Percentiles rank a stretch among this genome's conserved stretches.
These are phyloP conservation scores for Raja brachyura DNA, from an alignment of 2,113 vertebrate species.

Conservation along the genomic window DNA sequence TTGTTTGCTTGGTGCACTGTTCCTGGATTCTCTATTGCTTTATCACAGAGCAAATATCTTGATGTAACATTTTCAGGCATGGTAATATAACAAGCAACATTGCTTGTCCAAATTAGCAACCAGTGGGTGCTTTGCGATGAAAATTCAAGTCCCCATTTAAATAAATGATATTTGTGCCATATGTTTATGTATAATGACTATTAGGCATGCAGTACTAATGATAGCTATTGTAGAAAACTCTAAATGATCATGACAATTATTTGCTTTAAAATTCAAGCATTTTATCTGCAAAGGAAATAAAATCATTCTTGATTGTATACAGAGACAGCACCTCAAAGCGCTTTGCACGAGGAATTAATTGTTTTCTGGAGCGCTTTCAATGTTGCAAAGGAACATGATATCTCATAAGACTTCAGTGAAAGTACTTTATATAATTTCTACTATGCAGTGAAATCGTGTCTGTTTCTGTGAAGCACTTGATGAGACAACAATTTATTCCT, in stretches of 20 bases:
- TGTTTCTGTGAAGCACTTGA: neutral
- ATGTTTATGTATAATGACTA: neutral
- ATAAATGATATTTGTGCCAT: neutral
- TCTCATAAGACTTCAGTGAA: neutral
- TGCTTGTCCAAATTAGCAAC: neutral
- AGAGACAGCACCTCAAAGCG: neutral
- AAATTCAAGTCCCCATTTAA: conserved; percentile 25
- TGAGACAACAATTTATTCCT: neutral
- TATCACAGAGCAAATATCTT: neutral
- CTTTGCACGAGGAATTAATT: neutral
- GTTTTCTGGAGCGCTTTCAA: neutral
- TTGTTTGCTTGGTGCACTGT: neutral
- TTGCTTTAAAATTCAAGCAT: neutral
- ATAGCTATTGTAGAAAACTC: neutral
- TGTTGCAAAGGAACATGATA: conserved; percentile 16
- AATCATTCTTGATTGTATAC: neutral
- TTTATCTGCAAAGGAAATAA: neutral
- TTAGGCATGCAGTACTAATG: neutral
- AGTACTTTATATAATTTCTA: conserved; percentile 19
- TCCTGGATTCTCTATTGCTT: neutral
- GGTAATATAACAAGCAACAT: neutral
- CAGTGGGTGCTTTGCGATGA: neutral
- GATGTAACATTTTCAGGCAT: neutral
- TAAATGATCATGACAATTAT: neutral
- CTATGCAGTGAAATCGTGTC: neutral